Conservation (phyloP, 2,113 vertebrate species). For the Tringa solitaria region DNA sequence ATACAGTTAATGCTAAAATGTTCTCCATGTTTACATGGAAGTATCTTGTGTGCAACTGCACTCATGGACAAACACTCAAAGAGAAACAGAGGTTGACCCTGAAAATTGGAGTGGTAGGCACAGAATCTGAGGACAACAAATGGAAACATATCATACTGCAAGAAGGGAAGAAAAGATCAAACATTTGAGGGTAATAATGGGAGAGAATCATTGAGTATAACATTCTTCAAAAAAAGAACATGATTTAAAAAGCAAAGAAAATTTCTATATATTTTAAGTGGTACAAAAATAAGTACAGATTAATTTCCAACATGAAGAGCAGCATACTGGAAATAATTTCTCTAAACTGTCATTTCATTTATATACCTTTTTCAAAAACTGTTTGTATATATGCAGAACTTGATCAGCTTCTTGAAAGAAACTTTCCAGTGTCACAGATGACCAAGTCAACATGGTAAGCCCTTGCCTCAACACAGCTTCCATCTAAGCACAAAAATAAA, state of each 20-base stretch:
- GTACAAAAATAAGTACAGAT: background rate
- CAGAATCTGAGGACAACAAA: background rate
- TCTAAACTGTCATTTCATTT: background rate
- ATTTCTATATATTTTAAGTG: background rate
- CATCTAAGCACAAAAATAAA: constrained; percentile 68
- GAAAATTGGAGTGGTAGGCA: background rate
- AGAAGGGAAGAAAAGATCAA: background rate
- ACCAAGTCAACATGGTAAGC: constrained; percentile 81
- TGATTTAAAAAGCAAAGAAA: background rate
- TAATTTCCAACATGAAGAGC: background rate
- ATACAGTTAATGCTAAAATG: background rate
- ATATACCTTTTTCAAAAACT: constrained; percentile 81
- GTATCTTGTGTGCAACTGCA: background rate
- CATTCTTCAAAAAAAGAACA: background rate
- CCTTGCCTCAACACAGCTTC: constrained; percentile 79
- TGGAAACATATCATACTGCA: background rate
- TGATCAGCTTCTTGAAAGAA: constrained; percentile 80
- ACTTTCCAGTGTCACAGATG: constrained; percentile 77
- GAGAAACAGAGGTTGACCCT: background rate
- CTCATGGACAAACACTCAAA: background rate
- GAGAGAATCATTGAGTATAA: background rate
- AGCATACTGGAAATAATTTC: background rate
- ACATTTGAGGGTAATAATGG: background rate
- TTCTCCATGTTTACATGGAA: background rate
- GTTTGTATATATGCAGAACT: constrained; percentile 73